Evolutionary conservation across 2,888 invertebrate species (phyloP).

Genomic region (Linnaemya tessellans): DNA sequence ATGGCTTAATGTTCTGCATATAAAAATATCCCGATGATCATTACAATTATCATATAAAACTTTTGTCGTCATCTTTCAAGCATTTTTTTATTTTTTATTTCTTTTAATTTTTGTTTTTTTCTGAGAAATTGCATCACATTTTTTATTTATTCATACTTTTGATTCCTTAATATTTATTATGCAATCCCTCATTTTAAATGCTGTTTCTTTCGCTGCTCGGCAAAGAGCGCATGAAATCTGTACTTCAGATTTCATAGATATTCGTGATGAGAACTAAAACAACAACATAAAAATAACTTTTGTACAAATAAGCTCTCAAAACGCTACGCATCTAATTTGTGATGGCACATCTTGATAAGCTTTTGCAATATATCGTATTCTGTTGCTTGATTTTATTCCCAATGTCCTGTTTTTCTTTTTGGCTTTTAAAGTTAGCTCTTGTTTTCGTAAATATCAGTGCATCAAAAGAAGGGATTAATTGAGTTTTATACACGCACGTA

Average conservation of each 20-base stretch:
- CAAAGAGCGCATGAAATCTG: no score
- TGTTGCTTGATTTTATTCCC: constrained; percentile 50
- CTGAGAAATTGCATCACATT: constrained; percentile 57
- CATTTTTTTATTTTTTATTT: constrained; percentile 19
- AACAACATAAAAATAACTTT: constrained; percentile 51
- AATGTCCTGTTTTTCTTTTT: constrained; percentile 23
- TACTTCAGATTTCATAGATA: constrained; percentile 44
- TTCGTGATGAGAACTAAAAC: constrained; percentile 41
- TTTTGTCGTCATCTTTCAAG: constrained; percentile 69
- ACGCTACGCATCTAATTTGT: constrained; percentile 72
- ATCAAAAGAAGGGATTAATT: constrained; percentile 9
- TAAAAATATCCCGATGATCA: constrained; percentile 66
- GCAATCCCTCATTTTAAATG: constrained; percentile 43
- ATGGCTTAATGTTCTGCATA: constrained; percentile 49
- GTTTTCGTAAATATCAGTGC: background rate
- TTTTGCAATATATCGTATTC: constrained; percentile 55
- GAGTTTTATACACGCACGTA: background rate
- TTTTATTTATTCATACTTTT: constrained; percentile 66
- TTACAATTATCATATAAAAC: constrained; percentile 71
- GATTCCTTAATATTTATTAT: constrained; percentile 33
- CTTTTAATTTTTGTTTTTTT: constrained; percentile 32
- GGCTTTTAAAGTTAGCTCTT: background rate
- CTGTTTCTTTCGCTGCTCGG: constrained; percentile 31
- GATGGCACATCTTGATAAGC: constrained; percentile 71
- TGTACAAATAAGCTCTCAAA: constrained; percentile 72